phyloP scores from a whole-genome alignment of 2,888 invertebrate species.

The Eurytoma adleriae region DNA sequence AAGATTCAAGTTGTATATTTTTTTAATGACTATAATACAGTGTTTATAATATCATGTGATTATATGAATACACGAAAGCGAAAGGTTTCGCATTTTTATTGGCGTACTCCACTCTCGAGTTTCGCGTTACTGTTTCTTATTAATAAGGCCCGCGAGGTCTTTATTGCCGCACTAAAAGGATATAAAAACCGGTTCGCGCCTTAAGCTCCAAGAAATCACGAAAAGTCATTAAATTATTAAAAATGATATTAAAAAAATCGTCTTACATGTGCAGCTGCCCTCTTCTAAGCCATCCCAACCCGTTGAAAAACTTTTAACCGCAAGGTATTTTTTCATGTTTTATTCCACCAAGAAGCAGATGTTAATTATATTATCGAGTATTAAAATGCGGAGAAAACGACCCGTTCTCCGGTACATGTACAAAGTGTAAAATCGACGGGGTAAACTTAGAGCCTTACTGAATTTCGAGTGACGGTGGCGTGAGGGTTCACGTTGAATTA shows the following conservation, averaged over 20 bases:
- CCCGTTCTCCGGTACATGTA: conserved; percentile 57
- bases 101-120: conserved; percentile 39
- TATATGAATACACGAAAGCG: conserved; percentile 39
- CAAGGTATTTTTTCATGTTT: conserved; percentile 37
- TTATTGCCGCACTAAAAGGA: conserved; percentile 53
- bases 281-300: not conserved
- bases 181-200: conserved; percentile 50
- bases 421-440: conserved; percentile 69
- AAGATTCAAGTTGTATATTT: too few relatives aligned
- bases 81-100: conserved; percentile 51
- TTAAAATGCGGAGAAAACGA: conserved; percentile 62
- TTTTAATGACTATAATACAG: not conserved
- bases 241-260: conserved; percentile 51
- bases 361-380: conserved; percentile 69
- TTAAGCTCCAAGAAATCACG: conserved; percentile 32
- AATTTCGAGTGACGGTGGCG: conserved; percentile 48
- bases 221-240: conserved; percentile 55
- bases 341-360: conserved; percentile 53
- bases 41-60: conserved; percentile 53
- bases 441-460: conserved; percentile 66
- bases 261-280: conserved; percentile 28
- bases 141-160: conserved; percentile 56
- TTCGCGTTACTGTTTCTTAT: conserved; percentile 53
- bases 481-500: conserved; percentile 8
- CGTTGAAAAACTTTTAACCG: conserved; percentile 15